Base-by-base conservation (phyloP, 2,888 invertebrate species). In the Mesodorylaimus sp. region DNA sequence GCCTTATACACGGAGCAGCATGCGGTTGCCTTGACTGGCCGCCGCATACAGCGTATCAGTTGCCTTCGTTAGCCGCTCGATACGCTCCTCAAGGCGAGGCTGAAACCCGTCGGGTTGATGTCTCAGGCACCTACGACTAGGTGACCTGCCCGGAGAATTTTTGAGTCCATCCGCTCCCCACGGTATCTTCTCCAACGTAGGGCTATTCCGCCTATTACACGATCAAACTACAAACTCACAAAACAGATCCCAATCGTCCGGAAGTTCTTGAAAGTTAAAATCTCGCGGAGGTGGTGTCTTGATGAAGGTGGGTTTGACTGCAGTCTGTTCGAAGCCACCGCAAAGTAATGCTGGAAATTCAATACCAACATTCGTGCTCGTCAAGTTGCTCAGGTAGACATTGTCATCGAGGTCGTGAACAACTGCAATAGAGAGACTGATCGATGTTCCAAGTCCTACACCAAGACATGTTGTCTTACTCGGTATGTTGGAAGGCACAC, bases 201-300 rank as follows among this genome's bases (percentile, higher is more conserved):
- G n/a, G n/a, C n/a, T n/a, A n/a, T n/a, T n/a, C n/a, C n/a, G n/a
- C n/a, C n/a, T n/a, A n/a, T n/a, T n/a, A n/a, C n/a, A 10, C 32
- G 32, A 28, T 16, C 27, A 7, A 19, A 25, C n/a, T 28, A 19
- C 42, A 48, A 38, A 64, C 68, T 62, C 57, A 74, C 73, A 84
- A 69, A 95, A 95, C 62, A 88, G 87, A 68, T 95, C 93, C 93
- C 93, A 95, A 69, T 93, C 91, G 39, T 67, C 62, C 27, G 63
- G 69, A 53, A 73, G 56, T 43, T 66, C 58, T 51, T 64, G 62
- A 50, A 62, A 65, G 54, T 67, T 64, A 57, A 66, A 65, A 29
- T 67, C 63, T 10, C 64, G 61, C 61, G 84, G 70, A 39, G 67
- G 54, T 7, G 51, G 39, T 23, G 32, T 43, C 7, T 51, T n/a